A percentile compares a stretch with the other conserved stretches of the same genome.
Evolutionary conservation across 2,888 invertebrate species (phyloP).

Genomic region (Cerastis leucographa): DNA sequence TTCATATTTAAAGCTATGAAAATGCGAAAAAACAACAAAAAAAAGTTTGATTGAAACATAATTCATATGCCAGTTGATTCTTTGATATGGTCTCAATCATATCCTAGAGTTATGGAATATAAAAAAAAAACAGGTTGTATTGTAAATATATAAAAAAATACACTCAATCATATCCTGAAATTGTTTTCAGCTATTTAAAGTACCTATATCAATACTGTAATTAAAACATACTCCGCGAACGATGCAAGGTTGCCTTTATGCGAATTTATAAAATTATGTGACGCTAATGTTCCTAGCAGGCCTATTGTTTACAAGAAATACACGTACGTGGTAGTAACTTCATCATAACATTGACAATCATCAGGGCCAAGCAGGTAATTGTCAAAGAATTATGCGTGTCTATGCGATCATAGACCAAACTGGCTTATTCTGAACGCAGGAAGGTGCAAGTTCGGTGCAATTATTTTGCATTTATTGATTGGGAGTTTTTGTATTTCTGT

Average conservation of each 20-base stretch:
- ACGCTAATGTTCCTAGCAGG: conserved; percentile 22
- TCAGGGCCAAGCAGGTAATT: conserved; percentile 24
- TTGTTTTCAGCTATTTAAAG: neutral
- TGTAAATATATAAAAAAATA: neutral
- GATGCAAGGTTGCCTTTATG: conserved; percentile 44
- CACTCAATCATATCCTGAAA: neutral
- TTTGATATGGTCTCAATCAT: no score
- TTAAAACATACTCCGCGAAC: conserved; percentile 3
- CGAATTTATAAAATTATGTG: conserved; percentile 41
- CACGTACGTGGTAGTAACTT: neutral
- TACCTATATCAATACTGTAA: no score
- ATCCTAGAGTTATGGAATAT: no score
- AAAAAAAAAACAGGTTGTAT: no score
- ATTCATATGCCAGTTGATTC: no score
- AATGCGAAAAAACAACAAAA: no score
- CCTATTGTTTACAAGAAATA: conserved; percentile 47
- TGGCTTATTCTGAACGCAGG: neutral
- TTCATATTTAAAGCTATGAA: no score
- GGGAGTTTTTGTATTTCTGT: no score
- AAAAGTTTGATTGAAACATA: no score
- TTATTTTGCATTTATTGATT: neutral
- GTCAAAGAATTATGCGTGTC: conserved; percentile 8
- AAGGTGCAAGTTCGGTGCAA: neutral
- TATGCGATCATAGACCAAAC: neutral
- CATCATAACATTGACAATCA: conserved; percentile 36